phyloP scores from a whole-genome alignment of 1,140 invertebrate species.

The Cherax destructor region DNA sequence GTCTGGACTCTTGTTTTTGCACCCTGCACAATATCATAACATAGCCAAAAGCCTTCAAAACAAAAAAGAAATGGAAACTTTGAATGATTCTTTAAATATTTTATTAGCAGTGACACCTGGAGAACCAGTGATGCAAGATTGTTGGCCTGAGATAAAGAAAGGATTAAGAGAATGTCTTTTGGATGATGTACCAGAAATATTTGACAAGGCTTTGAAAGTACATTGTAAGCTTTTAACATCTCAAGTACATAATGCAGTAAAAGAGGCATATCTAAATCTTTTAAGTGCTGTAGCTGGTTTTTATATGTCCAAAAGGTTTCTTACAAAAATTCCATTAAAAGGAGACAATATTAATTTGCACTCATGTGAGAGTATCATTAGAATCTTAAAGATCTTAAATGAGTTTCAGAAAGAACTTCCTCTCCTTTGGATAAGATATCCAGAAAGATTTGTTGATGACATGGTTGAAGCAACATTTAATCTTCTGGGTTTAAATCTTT shows the following conservation, averaged over 20 bases:
- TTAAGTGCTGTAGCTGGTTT: slow-evolving; percentile 70
- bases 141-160: slow-evolving; percentile 65
- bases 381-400: slow-evolving; percentile 58
- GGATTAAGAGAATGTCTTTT: slow-evolving; percentile 62
- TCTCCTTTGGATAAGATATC: slow-evolving; percentile 70
- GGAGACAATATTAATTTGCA: slow-evolving; percentile 47
- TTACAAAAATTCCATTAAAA: slow-evolving; percentile 49
- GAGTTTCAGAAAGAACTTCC: slow-evolving; percentile 68
- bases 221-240: slow-evolving; percentile 70
- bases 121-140: slow-evolving; percentile 68
- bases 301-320: slow-evolving; percentile 65
- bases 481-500: slow-evolving; percentile 40
- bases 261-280: slow-evolving; percentile 71
- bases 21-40: slow-evolving; percentile 66
- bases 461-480: slow-evolving; percentile 64
- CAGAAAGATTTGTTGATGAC: slow-evolving; percentile 64
- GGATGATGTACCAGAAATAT: slow-evolving; percentile 58
- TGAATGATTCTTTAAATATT: slow-evolving; percentile 60
- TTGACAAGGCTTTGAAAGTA: slow-evolving; percentile 70
- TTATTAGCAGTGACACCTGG: slow-evolving; percentile 67
- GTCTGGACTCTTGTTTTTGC: slow-evolving; percentile 67
- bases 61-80: slow-evolving; percentile 51
- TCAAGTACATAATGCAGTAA: slow-evolving; percentile 69
- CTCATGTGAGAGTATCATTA: slow-evolving; percentile 47
- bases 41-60: slow-evolving; percentile 49